Evolutionary conservation across 2,113 vertebrate species (phyloP), one percentile per base, ranked within the genome.

Genomic region (Burhinus oedicnemus): DNA sequence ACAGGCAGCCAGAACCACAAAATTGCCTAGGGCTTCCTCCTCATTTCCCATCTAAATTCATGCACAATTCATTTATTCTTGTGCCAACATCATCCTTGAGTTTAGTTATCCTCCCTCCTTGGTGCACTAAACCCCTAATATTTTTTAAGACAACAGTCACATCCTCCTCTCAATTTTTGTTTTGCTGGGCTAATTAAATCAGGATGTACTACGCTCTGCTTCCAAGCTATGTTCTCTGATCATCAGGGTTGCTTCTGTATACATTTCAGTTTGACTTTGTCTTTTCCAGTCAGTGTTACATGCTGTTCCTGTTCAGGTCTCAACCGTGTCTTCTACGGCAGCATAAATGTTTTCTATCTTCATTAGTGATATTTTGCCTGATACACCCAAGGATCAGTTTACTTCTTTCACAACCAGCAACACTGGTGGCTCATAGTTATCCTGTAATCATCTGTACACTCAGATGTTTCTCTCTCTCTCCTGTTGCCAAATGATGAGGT

Each of bases 381-480:
- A 87, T 93, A 91, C 74, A 72, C 62, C 78, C 82, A 88, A 80
- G 57, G 87, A 76, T 94, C 75, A 72, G 54, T 94, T 93, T 87
- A 49, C 49, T 83, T 91, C 87, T 93, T 96, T 96, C 54, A 72
- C 70, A 96, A 62, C 25, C 36, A 26, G 44, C 91, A 65, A 44
- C 77, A 72, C 23, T 9, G 32, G 57, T 85, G 32, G 65, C 34
- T 95, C 61, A 12, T 57, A 90, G 82, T 89, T 89, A 87, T 20
- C 44, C 34, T 90, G 19, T 83, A 72, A 85, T 88, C 65, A 79
- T 87, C 23, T 71, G 78, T 82, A 94, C 51, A 49, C 49, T 95
- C 78, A 93, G 82, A 42, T 79, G 36, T 85, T 95, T 85, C 87
- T 83, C 40, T 74, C 44, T 81, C 68, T 68, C 70, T 76, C 42